Percentiles rank a stretch among this genome's conserved stretches.
These are phyloP conservation scores for Phaetusa simplex DNA, from an alignment of 2,113 vertebrate genomes.

Conservation along the genomic window DNA sequence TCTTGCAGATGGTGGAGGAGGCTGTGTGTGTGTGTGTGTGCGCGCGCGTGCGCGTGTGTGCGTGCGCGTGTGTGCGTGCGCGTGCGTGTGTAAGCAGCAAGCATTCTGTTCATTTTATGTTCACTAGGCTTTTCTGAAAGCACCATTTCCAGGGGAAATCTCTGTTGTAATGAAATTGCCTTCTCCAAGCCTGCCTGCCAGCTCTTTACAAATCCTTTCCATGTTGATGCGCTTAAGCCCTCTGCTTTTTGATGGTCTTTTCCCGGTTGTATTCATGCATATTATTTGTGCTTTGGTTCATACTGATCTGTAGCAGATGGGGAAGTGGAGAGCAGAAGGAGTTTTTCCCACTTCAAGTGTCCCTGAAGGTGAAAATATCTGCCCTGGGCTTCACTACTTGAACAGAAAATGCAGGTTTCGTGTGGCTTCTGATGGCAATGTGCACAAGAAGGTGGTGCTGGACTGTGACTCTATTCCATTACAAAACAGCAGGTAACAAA, in stretches of 20 bases:
- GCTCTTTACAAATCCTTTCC: slow-evolving; percentile 59
- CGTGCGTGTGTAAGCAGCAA: background rate
- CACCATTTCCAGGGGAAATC: slow-evolving; percentile 28
- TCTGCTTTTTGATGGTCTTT: slow-evolving; percentile 58
- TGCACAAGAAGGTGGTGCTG: background rate
- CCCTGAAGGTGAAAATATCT: slow-evolving; percentile 38
- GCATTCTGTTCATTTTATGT: background rate
- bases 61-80: background rate
- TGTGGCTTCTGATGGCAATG: background rate
- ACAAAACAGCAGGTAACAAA: background rate
- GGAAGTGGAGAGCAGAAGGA: slow-evolving; percentile 15
- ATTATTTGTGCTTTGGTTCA: slow-evolving; percentile 41
- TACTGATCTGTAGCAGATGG: slow-evolving; percentile 57
- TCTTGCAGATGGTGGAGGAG: background rate
- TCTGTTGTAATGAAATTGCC: slow-evolving; percentile 27
- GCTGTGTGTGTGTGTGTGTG: background rate
- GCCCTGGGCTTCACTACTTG: background rate
- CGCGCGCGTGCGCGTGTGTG: too few species aligned
- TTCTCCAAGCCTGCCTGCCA: slow-evolving; percentile 36
- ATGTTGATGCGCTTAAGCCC: slow-evolving; percentile 42
- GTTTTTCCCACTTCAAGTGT: background rate
- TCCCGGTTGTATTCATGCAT: slow-evolving; percentile 50
- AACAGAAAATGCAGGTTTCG: background rate
- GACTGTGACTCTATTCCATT: background rate
- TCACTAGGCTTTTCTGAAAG: slow-evolving; percentile 31